Conservation (phyloP, 2,888 invertebrate species). For the Chorisops tibialis region DNA sequence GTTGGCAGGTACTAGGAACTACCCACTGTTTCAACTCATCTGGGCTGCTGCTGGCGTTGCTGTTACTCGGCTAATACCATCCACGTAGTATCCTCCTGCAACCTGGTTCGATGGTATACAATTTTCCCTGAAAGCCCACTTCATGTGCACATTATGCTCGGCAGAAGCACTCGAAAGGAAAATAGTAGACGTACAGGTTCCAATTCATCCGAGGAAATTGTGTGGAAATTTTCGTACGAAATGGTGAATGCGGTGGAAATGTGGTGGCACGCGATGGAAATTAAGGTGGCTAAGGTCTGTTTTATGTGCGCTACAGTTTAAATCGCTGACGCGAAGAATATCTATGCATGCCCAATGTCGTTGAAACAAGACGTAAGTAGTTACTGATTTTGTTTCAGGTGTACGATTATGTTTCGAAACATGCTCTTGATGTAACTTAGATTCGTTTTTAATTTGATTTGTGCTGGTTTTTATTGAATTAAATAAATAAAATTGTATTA, state of each 20-base stretch:
- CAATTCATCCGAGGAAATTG: constrained; percentile 26
- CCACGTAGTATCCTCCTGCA: background rate
- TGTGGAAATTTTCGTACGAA: constrained; percentile 19
- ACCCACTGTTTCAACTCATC: background rate
- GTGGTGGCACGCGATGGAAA: background rate
- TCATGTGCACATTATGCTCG: constrained; percentile 24
- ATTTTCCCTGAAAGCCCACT: constrained; percentile 23
- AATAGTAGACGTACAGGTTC: constrained; percentile 24
- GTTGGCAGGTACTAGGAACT: background rate
- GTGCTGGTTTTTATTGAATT: no score
- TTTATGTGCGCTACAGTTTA: background rate
- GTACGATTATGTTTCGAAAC: no score
- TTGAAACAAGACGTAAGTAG: no score
- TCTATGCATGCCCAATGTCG: no score
- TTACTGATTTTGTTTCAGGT: no score
- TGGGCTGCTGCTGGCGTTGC: background rate
- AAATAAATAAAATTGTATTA: no score
- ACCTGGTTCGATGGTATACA: constrained; percentile 9
- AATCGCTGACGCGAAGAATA: no score
- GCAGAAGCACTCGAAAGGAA: constrained; percentile 28
- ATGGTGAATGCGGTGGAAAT: background rate
- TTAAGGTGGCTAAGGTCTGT: no score
- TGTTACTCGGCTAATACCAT: constrained; percentile 5
- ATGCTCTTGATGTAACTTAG: background rate
- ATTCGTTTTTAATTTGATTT: background rate